A percentile compares a stretch with the other conserved stretches of the same genome.
These are phyloP conservation scores for Cantharis nigra DNA, from an alignment of 2,888 invertebrate genomes.

Conservation along the genomic window DNA sequence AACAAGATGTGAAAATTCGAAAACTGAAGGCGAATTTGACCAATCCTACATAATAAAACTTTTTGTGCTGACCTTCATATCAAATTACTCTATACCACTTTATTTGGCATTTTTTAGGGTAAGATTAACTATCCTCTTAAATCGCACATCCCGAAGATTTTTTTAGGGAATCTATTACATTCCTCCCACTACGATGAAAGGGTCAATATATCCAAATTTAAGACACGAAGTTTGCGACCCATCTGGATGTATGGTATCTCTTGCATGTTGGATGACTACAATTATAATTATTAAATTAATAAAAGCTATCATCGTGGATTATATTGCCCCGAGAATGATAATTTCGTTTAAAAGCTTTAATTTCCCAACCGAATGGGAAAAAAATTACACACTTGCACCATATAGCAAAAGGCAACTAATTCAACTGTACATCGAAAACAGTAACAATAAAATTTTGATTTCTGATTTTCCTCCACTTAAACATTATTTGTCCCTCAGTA, in stretches of 20 bases:
- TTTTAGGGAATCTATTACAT: conserved; percentile 11
- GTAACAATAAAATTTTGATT: not conserved
- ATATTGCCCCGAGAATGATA: not conserved
- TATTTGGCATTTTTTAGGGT: conserved; percentile 35
- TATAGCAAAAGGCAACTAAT: not conserved
- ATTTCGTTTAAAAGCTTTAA: not conserved
- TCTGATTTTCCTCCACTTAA: not conserved
- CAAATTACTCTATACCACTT: conserved; percentile 25
- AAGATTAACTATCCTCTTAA: not conserved
- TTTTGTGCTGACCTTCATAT: conserved; percentile 28
- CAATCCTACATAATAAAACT: conserved; percentile 30
- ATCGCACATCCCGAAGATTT: not conserved
- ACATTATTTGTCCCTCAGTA: conserved; percentile 61
- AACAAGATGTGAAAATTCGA: not conserved
- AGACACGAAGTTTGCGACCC: conserved; percentile 15
- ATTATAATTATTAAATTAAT: not conserved
- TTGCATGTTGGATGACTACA: conserved; percentile 13
- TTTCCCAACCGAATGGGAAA: not conserved
- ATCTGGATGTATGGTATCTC: conserved; percentile 19
- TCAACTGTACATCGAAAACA: not conserved
- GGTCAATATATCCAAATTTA: not conserved
- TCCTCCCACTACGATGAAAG: not conserved
- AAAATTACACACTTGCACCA: not conserved
- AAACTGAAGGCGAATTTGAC: conserved; percentile 31
- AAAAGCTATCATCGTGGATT: not conserved